These are phyloP conservation scores for Leucozona laternaria DNA, from an alignment of 2,888 invertebrate species.

Conservation along the genomic window DNA sequence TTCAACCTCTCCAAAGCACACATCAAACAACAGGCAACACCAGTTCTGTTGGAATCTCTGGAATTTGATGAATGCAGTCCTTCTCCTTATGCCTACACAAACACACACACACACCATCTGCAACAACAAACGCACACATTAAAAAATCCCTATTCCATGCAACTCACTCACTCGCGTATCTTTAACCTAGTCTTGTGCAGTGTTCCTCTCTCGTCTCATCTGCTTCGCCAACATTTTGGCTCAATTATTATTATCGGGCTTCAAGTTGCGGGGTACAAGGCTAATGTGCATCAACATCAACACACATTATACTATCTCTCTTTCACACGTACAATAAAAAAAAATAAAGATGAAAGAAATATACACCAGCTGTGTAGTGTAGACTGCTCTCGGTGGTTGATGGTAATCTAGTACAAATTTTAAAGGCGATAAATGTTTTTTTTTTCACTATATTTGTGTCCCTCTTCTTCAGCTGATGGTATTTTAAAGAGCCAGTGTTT, in stretches of 20 bases:
- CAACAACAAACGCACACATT: neutral
- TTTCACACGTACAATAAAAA: slow-evolving; percentile 25
- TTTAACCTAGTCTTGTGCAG: slow-evolving; percentile 63
- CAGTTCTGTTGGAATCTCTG: slow-evolving; percentile 66
- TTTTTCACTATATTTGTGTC: slow-evolving; percentile 44
- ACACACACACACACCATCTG: neutral
- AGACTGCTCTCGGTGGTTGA: slow-evolving; percentile 48
- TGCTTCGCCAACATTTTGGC: slow-evolving; percentile 35
- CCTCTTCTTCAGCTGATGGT: slow-evolving; percentile 23
- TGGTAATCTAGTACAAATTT: slow-evolving; percentile 74
- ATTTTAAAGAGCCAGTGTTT: slow-evolving; percentile 31
- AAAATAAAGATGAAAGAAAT: neutral
- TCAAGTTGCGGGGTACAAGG: slow-evolving; percentile 41
- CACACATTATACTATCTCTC: slow-evolving; percentile 41
- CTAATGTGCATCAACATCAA: slow-evolving; percentile 45
- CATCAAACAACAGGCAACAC: slow-evolving; percentile 32
- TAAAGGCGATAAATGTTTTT: slow-evolving; percentile 73
- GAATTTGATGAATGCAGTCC: slow-evolving; percentile 73
- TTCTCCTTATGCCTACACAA: slow-evolving; percentile 39
- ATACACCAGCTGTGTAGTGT: slow-evolving; percentile 55
- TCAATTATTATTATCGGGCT: slow-evolving; percentile 19
- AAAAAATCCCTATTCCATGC: slow-evolving; percentile 12
- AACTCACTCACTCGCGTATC: slow-evolving; percentile 56
- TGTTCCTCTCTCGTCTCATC: slow-evolving; percentile 45
- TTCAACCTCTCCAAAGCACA: slow-evolving; percentile 42